phyloP scores from a whole-genome alignment of 1,140 invertebrate species.

The Drosophila watanabei region DNA sequence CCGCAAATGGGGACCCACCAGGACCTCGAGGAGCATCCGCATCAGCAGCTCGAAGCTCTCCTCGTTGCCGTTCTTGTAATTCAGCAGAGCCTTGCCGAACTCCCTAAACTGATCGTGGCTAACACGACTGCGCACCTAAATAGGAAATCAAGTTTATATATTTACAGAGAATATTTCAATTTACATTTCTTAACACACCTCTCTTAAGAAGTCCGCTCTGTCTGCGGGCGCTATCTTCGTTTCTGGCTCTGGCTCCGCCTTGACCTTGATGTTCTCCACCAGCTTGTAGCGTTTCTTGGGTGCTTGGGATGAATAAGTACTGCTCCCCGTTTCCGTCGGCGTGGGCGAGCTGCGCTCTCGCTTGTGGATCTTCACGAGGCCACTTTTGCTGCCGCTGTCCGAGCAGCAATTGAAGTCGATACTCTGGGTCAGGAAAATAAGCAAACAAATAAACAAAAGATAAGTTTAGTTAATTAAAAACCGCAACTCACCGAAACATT shows the following conservation, averaged over 20 bases:
- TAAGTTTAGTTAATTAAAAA: background rate
- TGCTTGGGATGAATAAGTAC: background rate
- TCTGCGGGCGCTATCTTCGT: conserved; percentile 54
- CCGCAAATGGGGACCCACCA: conserved; percentile 86
- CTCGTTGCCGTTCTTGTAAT: conserved; percentile 87
- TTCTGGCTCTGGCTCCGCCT: conserved; percentile 31
- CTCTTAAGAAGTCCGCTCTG: conserved; percentile 83
- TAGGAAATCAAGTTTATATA: background rate
- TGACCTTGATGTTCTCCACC: conserved; percentile 40
- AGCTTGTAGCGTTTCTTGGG: conserved; percentile 75
- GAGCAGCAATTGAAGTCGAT: conserved; percentile 71
- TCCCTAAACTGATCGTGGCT: conserved; percentile 86
- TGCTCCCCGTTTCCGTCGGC: conserved; percentile 6
- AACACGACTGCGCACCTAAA: conserved; percentile 78
- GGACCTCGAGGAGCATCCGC: conserved; percentile 86
- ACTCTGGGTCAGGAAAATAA: conserved; percentile 30
- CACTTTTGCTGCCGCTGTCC: background rate
- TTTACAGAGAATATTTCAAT: background rate
- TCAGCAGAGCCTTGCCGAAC: conserved; percentile 88
- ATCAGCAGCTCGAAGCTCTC: conserved; percentile 87
- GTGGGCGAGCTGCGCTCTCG: conserved; percentile 70
- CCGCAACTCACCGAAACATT: conserved; percentile 62
- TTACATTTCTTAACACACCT: conserved; percentile 12
- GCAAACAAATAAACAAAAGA: background rate
- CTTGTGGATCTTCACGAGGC: conserved; percentile 76